Base-by-base conservation (phyloP, 1,140 invertebrate species). In the Drosophila erecta region DNA sequence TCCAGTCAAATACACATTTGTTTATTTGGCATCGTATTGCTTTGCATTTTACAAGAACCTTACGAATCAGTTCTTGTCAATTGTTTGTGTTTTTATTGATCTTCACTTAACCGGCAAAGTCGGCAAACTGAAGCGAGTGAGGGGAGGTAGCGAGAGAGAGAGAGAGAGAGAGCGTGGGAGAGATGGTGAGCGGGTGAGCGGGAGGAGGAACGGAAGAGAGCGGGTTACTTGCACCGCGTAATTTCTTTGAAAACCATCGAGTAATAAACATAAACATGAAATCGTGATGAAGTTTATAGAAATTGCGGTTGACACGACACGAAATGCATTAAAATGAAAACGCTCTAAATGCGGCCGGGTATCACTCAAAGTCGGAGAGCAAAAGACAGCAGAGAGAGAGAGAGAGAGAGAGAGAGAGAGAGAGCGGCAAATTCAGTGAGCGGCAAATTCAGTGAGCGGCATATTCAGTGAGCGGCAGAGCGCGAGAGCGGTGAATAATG, bases 201-300 rank as follows among this genome's bases (percentile, higher is more conserved):
- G 17, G 17, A 17, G 1, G 17, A 17, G 1, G 17, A 17, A 1
- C 17, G 44, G 10, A 7, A 30, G 3, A 14, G 14, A 38, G 43
- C 43, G 6, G 11, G 43, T 44, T 20, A 44, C 12, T 12, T 20
- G 17, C 41, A n/a, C 7, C 17, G 30, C 30, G 7, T 30, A 24
- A 17, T 17, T 22, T n/a, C 0, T 22, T 22, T 22, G 10, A 12
- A 44, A 11, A 22, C 10, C 43, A 24, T 14, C 11, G 20, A 46
- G 43, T 30, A 33, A 33, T 33, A 33, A 17, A 33, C 10, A 17
- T 17, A 17, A 17, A 17, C 17, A 35, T 51, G 49, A 51, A 50
- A 50, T 35, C 35, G 15, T 15, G 6, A 17, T 17, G 49, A 51
- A 50, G 30, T 20, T 50, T 50, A n/a, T 35, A 20, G 49, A 50